Conservation (phyloP, 2,888 invertebrate genomes). For the Agrochola circellaris region DNA sequence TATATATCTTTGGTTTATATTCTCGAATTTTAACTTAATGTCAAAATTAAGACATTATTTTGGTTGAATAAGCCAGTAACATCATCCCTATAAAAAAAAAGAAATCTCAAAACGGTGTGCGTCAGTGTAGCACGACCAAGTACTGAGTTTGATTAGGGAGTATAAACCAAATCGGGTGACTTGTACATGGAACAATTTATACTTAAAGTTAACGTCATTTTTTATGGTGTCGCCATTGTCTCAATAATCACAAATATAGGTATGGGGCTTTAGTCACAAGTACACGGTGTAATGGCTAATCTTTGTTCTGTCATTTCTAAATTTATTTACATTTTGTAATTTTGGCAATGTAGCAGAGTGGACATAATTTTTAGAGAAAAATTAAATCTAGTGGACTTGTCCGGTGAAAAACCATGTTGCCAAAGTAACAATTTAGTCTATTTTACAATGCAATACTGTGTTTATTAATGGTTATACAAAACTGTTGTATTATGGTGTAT, state of each 20-base stretch:
- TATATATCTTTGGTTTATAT: constrained; percentile 63
- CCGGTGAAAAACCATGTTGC: constrained; percentile 22
- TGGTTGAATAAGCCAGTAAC: no score
- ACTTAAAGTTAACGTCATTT: constrained; percentile 80
- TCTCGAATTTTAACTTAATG: constrained; percentile 46
- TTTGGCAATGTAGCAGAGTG: constrained; percentile 58
- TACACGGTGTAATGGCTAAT: constrained; percentile 89
- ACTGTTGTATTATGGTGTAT: constrained; percentile 83
- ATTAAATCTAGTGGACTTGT: not conserved
- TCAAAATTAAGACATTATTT: not conserved
- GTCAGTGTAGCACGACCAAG: constrained; percentile 1
- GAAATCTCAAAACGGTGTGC: constrained; percentile 10
- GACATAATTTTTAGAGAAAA: not conserved
- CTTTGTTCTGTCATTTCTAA: constrained; percentile 86
- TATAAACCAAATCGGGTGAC: constrained; percentile 74
- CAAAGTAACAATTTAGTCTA: constrained; percentile 58
- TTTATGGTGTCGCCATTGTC: constrained; percentile 86
- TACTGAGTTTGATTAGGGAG: constrained; percentile 54
- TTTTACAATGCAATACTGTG: constrained; percentile 76
- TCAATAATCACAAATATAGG: constrained; percentile 85
- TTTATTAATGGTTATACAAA: constrained; percentile 78
- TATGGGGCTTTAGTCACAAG: constrained; percentile 87
- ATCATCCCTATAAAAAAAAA: not conserved
- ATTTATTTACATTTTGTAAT: constrained; percentile 69
- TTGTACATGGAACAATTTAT: constrained; percentile 72